Conservation (phyloP, 2,888 invertebrate genomes). For the Mesoligia furuncula region DNA sequence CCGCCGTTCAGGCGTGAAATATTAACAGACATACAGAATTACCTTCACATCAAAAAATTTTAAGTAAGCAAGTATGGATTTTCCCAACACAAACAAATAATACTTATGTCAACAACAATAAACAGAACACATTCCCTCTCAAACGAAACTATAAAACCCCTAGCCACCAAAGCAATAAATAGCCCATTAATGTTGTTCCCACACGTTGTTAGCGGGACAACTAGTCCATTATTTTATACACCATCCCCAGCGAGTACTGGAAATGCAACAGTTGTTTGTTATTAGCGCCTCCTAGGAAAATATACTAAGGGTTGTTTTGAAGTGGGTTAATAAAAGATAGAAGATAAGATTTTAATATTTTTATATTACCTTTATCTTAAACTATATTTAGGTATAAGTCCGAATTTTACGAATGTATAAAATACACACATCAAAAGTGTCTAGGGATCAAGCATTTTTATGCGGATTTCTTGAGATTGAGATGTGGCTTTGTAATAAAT, state of each 20-base stretch:
- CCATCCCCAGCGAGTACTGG: slow-evolving; percentile 21
- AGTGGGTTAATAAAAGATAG: neutral
- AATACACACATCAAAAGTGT: no score
- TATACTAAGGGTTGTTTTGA: neutral
- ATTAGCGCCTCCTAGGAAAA: slow-evolving; percentile 17
- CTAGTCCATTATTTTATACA: slow-evolving; percentile 35
- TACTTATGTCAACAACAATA: neutral
- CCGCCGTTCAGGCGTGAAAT: neutral
- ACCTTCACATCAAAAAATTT: no score
- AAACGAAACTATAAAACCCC: neutral
- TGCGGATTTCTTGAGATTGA: no score
- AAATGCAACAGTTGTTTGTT: slow-evolving; percentile 45
- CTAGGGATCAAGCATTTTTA: no score
- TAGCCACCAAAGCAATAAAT: slow-evolving; percentile 23
- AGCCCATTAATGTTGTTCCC: slow-evolving; percentile 28
- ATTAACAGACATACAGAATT: neutral
- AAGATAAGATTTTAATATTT: neutral
- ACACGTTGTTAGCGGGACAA: slow-evolving; percentile 37
- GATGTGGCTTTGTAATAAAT: no score
- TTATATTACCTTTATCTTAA: neutral
- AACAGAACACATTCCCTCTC: neutral
- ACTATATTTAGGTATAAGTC: no score
- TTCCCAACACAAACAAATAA: neutral
- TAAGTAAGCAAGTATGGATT: no score
- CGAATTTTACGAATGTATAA: no score